Evolutionary conservation across 1,140 invertebrate genomes (phyloP), one percentile per base, ranked within the genome.

Genomic region (Galendromus occidentalis): DNA sequence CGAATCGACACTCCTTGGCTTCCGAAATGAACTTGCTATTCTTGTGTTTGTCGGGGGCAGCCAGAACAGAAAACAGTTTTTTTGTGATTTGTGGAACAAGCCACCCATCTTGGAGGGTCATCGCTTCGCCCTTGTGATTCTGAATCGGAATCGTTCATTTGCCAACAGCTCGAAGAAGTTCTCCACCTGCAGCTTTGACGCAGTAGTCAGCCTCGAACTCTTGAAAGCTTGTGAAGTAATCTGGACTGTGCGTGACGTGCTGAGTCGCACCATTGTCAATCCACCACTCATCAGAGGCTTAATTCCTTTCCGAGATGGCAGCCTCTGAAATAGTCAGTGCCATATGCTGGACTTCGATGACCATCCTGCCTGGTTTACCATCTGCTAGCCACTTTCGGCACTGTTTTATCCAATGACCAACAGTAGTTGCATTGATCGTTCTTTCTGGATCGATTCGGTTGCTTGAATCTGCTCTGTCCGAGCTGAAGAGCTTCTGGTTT

Each of bases 31-130:
- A 55, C 63, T 20, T 25, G 59, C 44, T 65, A 22, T 66, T 67
- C 44, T 25, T 1, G 41, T 65, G 59, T 59, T 42, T 51, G 20
- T 65, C 30, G 29, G 47, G 30, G 22, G 44, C 42, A 51, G 30
- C 66, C 9, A 66, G 39, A 9, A 66, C 47, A 0, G 66, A 66
- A 66, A 66, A 66, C 44, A 66, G 42, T n/a, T 66, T 66, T 64
- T 20, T 64, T 18, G 20, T 55, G 29, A 66, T 55, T n/a, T 66
- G n/a, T 66, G 66, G 66, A 1, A 66, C 44, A 25, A 29, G 64
- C 42, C 33, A 39, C 4, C 4, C 33, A 9, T 39, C 33, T 9
- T 39, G 33, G 33, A 39, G 33, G 9, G 33, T 39, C 9, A 39
- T 4, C 9, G 4, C 9, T 4, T 4, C 4, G 9, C 33, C 33